Evolutionary conservation across 2,888 invertebrate genomes (phyloP), one percentile per base, ranked within the genome.

Genomic region (Tenodera sinensis): DNA sequence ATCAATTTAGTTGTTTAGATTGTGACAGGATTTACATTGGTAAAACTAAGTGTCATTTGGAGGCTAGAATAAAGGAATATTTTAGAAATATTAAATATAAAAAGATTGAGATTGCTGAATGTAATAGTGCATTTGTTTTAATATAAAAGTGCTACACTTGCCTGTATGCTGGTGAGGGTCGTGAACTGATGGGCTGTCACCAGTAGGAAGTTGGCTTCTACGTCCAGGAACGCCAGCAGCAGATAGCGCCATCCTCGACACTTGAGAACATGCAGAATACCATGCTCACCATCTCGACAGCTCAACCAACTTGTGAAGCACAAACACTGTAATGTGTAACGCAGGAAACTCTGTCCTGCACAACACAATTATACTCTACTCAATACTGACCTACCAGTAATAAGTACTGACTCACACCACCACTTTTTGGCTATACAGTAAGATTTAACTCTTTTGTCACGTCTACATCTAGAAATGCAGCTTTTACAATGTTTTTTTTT

Each of bases 171-270:
- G 84, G 96, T 96, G 89, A 96, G 94, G 90, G 96, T 96, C 15
- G 96, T 96, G 92, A 95, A 96, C 91, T 95, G 95, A 93, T 97
- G 98, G 0, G 98, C 97, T 92, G 96, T 95, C 27, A 97, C 97
- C 90, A 98, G 95, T 90, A 98, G 94, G 93, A 96, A 98, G 92
- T 97, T 96, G 9, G 97, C 97, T 93, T 97, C 97, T n/a, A 98
- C 97, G 92, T 98, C 98, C 90, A 97, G 95, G 87, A 96, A 93
- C 54, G 97, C 97, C 25, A 98, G 94, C 91, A 97, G 93, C 90
- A 97, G 93, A 92, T 98, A 96, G 91, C 97, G 95, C 96, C 97
- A 97, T 92, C 96, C 97, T 93, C 96, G 95, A 92, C 95, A 95
- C 91, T 95, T 95, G 91, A 97, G 93, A 85, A 96, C 95, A 86